A percentile compares a stretch with the other conserved stretches of the same genome.
Evolutionary conservation across 2,113 vertebrate genomes (phyloP).

Genomic region (Pangasianodon gigas): DNA sequence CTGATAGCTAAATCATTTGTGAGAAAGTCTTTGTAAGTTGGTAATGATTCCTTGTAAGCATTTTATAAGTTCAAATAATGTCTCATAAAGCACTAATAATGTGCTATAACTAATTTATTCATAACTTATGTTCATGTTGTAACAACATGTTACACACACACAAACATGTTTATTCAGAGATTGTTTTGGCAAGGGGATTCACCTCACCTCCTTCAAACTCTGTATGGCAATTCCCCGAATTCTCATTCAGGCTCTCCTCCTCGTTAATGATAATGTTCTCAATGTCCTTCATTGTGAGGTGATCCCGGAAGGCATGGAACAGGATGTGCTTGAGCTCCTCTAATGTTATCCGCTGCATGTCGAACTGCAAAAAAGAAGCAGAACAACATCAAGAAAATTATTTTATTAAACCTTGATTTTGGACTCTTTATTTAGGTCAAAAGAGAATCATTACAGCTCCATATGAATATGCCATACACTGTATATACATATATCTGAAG

Average conservation of each 20-base stretch:
- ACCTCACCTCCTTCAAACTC: constrained; percentile 90
- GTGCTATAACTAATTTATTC: background rate
- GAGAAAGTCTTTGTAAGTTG: background rate
- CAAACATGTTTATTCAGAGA: background rate
- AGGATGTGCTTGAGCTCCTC: constrained; percentile 98
- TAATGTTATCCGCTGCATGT: constrained; percentile 97
- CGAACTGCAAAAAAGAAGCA: constrained; percentile 78
- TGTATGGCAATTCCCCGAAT: constrained; percentile 91
- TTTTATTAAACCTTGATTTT: constrained; percentile 1
- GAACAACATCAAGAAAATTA: background rate
- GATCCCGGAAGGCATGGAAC: constrained; percentile 96
- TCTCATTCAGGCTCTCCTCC: constrained; percentile 96
- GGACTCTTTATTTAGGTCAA: background rate
- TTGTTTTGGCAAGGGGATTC: background rate
- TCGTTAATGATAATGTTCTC: constrained; percentile 99
- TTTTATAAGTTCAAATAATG: background rate
- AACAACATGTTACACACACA: background rate
- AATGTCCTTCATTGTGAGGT: constrained; percentile 99
- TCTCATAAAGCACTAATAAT: background rate
- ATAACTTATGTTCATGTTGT: background rate
- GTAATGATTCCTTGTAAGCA: background rate
- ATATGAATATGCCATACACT: background rate
- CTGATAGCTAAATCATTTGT: too few species aligned
- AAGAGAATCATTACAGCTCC: background rate
- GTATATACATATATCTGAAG: background rate